These are phyloP conservation scores for Plagodis dolabraria DNA, from an alignment of 2,888 invertebrate genomes.

Conservation along the genomic window DNA sequence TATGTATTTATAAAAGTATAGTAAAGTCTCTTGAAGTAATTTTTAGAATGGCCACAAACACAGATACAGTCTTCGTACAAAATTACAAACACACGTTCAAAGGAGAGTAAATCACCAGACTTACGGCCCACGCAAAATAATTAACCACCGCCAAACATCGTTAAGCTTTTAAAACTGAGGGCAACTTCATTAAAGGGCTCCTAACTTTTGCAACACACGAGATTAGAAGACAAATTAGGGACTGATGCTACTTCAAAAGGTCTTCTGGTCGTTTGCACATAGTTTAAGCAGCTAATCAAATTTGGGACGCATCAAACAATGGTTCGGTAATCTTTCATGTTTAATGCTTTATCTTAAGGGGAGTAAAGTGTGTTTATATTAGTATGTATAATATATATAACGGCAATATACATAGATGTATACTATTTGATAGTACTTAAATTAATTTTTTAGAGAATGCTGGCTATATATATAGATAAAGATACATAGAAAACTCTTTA, in stretches of 20 bases:
- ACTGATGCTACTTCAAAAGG: conserved; percentile 53
- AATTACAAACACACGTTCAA: conserved; percentile 23
- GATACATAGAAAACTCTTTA: too few species aligned
- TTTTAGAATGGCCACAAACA: neutral
- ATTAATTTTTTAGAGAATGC: too few species aligned
- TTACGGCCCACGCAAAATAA: conserved; percentile 37
- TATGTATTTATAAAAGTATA: too few species aligned
- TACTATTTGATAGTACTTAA: too few species aligned
- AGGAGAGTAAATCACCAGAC: conserved; percentile 28
- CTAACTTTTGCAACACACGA: conserved; percentile 53
- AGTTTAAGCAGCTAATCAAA: conserved; percentile 67
- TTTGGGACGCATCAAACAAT: conserved; percentile 58
- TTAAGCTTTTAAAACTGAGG: conserved; percentile 56
- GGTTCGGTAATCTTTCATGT: conserved; percentile 57
- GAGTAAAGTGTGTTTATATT: conserved; percentile 4
- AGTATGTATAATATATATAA: too few species aligned
- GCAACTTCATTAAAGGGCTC: conserved; percentile 54
- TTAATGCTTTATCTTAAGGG: conserved; percentile 42
- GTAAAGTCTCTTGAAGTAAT: too few species aligned
- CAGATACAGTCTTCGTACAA: neutral
- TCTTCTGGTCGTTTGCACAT: conserved; percentile 59
- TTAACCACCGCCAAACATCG: conserved; percentile 46
- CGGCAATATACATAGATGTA: too few species aligned
- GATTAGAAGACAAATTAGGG: conserved; percentile 53
- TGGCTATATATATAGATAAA: too few species aligned